These are phyloP conservation scores for Babyrousa celebensis DNA, from an alignment of 2,797 vertebrate species.

Conservation along the genomic window DNA sequence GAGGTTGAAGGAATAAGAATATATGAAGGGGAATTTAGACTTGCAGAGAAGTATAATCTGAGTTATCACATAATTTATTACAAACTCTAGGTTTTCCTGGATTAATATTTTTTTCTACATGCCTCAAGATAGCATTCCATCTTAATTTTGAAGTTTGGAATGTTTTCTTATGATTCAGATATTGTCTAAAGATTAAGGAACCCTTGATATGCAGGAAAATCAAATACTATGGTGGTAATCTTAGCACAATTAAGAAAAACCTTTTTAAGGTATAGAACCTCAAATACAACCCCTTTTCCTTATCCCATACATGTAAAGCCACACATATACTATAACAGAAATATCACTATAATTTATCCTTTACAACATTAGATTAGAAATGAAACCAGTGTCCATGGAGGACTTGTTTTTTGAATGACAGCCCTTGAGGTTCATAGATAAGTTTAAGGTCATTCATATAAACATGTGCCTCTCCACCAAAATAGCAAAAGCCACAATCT, in stretches of 20 bases:
- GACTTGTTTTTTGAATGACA: not conserved
- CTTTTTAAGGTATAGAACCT: not conserved
- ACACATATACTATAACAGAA: not conserved
- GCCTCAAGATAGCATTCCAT: not conserved
- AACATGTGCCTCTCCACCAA: constrained; percentile 42
- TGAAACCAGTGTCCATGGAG: not conserved
- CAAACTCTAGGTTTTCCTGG: not conserved
- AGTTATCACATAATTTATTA: not conserved
- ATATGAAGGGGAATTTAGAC: not conserved
- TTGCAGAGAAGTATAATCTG: not conserved
- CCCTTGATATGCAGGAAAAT: not conserved
- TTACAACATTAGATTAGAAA: not conserved
- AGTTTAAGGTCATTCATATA: constrained; percentile 44
- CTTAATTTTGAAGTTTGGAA: not conserved
- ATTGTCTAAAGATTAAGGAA: constrained; percentile 10
- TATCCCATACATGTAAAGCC: not conserved
- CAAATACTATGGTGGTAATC: not conserved
- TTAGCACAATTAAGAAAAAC: constrained; percentile 4
- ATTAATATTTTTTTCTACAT: constrained; percentile 30
- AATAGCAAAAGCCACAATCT: constrained; percentile 55
- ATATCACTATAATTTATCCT: not conserved
- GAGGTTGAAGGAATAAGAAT: not conserved
- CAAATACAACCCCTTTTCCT: not conserved
- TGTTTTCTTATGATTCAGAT: constrained; percentile 13
- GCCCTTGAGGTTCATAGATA: constrained; percentile 37